These are phyloP conservation scores for Pseudococcus jackbeardsleyi DNA, from an alignment of 2,888 invertebrate species.

Conservation along the genomic window DNA sequence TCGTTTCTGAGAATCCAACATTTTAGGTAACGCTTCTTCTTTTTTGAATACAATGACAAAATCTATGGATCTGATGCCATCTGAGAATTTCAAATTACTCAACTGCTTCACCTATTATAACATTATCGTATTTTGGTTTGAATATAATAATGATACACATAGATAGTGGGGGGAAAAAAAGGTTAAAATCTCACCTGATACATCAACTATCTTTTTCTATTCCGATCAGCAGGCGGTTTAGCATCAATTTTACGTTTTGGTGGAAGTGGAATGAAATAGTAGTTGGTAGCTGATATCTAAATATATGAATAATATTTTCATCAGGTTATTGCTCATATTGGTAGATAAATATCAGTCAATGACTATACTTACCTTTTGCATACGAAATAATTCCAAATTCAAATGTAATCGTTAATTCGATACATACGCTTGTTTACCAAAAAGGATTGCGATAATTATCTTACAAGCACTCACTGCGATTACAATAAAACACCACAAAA, in stretches of 20 bases:
- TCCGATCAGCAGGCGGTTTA: neutral
- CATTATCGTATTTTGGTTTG: too few relatives aligned
- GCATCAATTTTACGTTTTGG: slow-evolving; percentile 2
- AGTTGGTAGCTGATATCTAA: neutral
- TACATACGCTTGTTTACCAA: neutral
- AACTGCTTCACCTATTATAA: neutral
- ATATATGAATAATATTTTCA: neutral
- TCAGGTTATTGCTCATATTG: neutral
- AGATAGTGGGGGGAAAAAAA: neutral
- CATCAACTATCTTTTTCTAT: neutral
- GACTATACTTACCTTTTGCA: too few relatives aligned
- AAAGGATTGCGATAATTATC: neutral
- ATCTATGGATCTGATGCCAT: slow-evolving; percentile 43
- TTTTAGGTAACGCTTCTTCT: slow-evolving; percentile 47
- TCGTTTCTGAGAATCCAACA: slow-evolving; percentile 47
- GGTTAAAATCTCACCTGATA: neutral
- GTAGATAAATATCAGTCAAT: neutral
- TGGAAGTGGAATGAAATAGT: slow-evolving; percentile 17
- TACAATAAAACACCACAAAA: too few relatives aligned
- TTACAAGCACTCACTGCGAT: too few relatives aligned
- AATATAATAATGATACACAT: too few relatives aligned
- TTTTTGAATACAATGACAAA: slow-evolving; percentile 44
- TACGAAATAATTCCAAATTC: neutral
- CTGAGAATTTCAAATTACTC: slow-evolving; percentile 53
- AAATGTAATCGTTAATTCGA: neutral